Evolutionary conservation across 2,888 invertebrate genomes (phyloP).

Genomic region (Oscheius sp.): DNA sequence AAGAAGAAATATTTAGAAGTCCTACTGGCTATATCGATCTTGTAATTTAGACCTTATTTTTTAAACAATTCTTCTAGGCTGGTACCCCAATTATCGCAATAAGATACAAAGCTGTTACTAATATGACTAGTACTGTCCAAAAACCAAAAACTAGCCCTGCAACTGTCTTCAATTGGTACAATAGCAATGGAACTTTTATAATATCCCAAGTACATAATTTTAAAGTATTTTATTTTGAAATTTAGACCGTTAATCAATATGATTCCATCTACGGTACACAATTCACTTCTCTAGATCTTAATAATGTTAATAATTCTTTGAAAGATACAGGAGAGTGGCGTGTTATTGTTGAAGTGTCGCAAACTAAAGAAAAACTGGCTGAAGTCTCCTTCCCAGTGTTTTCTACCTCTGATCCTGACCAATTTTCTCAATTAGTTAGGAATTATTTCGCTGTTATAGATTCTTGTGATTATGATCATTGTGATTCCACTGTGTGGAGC

Average conservation of each 20-base stretch:
- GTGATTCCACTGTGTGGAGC: constrained; percentile 49
- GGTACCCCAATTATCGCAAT: constrained; percentile 40
- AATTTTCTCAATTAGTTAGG: constrained; percentile 4
- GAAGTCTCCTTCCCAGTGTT: constrained; percentile 39
- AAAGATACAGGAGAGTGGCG: constrained; percentile 21
- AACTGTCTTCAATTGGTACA: constrained; percentile 39
- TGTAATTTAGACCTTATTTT: constrained; percentile 28
- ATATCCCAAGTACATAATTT: background rate
- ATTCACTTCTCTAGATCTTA: constrained; percentile 33
- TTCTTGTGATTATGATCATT: constrained; percentile 39
- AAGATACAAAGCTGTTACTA: constrained; percentile 32
- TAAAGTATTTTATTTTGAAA: background rate
- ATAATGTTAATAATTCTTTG: background rate
- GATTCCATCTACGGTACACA: constrained; percentile 60
- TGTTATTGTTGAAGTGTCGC: background rate
- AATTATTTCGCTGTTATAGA: constrained; percentile 43
- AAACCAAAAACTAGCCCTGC: constrained; percentile 48
- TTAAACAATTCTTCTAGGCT: constrained; percentile 27
- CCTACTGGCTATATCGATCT: constrained; percentile 47
- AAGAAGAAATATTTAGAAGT: constrained; percentile 67
- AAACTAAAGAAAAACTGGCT: constrained; percentile 8
- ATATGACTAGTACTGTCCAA: constrained; percentile 10
- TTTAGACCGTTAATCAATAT: constrained; percentile 50
- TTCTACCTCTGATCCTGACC: background rate
- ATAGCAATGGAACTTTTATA: constrained; percentile 9